Conservation (phyloP, 2,113 vertebrate species). For the Uropsilus gracilis region DNA sequence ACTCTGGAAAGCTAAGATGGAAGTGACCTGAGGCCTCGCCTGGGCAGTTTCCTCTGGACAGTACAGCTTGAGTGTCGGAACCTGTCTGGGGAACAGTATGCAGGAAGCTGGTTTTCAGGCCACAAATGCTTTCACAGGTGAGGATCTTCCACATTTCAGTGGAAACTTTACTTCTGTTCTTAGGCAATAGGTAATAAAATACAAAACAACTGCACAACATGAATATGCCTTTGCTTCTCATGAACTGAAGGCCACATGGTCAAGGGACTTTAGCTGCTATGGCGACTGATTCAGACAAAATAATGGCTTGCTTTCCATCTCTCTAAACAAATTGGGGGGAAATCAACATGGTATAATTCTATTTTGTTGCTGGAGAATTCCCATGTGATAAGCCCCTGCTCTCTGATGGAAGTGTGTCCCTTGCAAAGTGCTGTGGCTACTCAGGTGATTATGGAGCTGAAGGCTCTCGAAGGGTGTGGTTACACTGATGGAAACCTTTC, state of each 20-base stretch:
- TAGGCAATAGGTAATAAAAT: not conserved
- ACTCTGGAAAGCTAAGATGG: constrained; percentile 88
- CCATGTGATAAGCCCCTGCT: not conserved
- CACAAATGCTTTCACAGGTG: constrained; percentile 98
- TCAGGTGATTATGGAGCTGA: not conserved
- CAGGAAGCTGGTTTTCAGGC: constrained; percentile 97
- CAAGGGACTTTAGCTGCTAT: not conserved
- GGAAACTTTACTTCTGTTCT: not conserved
- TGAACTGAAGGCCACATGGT: not conserved
- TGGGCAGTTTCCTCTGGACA: constrained; percentile 81
- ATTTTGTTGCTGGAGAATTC: not conserved
- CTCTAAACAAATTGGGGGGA: not conserved
- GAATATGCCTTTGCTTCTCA: not conserved
- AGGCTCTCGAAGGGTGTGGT: not conserved
- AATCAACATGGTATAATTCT: not conserved
- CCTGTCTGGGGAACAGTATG: constrained; percentile 94
- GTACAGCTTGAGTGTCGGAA: constrained; percentile 89
- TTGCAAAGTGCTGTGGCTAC: too few species aligned
- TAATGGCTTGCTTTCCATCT: not conserved
- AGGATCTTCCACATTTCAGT: constrained; percentile 51
- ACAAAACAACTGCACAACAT: not conserved
- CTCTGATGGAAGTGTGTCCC: not conserved
- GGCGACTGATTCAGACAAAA: not conserved
- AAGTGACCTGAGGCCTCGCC: constrained; percentile 88
- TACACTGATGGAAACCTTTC: not conserved